Conservation (phyloP, 2,113 vertebrate genomes). For the Pterocles burchelli region DNA sequence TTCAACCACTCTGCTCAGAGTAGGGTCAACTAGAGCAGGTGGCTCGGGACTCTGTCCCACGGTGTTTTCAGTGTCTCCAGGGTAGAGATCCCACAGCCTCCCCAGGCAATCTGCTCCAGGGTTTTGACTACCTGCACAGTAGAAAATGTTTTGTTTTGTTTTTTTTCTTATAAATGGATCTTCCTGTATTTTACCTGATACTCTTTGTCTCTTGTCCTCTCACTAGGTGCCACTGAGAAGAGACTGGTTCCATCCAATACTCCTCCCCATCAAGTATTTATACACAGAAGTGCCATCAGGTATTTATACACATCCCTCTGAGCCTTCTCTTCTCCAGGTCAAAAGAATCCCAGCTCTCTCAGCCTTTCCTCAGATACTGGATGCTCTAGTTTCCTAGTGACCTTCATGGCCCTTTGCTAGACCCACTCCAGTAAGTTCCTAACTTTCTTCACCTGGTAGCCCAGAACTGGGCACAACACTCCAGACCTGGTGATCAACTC, state of each 20-base stretch:
- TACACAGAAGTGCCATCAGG: not conserved
- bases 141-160: not conserved
- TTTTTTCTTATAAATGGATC: not conserved
- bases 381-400: not conserved
- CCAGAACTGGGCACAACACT: not conserved
- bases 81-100: not conserved
- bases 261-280: not conserved
- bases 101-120: not conserved
- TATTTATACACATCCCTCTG: not conserved
- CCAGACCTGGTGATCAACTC: not conserved
- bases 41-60: not conserved
- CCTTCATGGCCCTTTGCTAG: not conserved
- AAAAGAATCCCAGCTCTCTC: not conserved
- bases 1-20: not conserved
- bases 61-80: not conserved
- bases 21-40: not conserved
- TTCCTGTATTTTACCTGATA: fast-evolving
- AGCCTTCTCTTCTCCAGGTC: not conserved
- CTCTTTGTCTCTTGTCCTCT: not conserved
- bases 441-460: not conserved
- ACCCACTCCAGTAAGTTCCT: not conserved
- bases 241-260: not conserved
- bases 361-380: not conserved
- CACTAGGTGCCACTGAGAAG: not conserved
- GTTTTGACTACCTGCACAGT: not conserved